phyloP scores from a whole-genome alignment of 1,140 invertebrate genomes.

The Hetaerina americana region DNA sequence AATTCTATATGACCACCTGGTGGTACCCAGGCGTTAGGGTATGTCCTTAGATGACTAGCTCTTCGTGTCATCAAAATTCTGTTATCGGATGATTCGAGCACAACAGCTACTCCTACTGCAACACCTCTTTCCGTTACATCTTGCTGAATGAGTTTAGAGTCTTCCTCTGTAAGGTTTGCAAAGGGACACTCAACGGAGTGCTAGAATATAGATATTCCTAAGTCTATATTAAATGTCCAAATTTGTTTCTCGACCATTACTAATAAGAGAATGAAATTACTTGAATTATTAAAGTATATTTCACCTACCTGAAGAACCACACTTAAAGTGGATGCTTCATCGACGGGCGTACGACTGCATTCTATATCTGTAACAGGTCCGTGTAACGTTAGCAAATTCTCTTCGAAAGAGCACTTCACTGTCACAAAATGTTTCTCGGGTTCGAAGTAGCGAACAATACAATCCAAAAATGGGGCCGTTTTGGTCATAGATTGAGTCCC shows the following conservation, averaged over 20 bases:
- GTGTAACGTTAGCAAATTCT: background rate
- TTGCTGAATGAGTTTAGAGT: background rate
- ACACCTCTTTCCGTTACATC: constrained; percentile 19
- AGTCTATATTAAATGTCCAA: no score
- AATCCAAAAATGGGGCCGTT: background rate
- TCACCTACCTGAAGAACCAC: no score
- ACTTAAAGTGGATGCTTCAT: background rate
- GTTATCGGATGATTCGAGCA: constrained; percentile 27
- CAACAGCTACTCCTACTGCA: constrained; percentile 26
- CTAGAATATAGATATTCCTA: constrained; percentile 3
- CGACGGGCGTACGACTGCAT: background rate
- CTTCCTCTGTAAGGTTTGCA: constrained; percentile 1
- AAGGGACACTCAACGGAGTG: constrained; percentile 12
- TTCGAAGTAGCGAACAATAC: background rate
- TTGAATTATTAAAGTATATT: no score
- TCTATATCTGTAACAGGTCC: background rate
- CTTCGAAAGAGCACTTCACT: background rate
- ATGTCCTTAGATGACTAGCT: constrained; percentile 27
- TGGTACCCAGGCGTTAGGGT: constrained; percentile 32
- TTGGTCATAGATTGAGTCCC: background rate
- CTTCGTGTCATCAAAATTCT: constrained; percentile 28
- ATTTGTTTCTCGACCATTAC: no score
- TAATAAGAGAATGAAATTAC: no score
- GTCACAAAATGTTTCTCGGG: background rate
- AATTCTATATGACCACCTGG: constrained; percentile 26